Percentiles rank a stretch among this genome's conserved stretches.
Conservation (phyloP, 2,888 invertebrate species). For the Melipona bicolor region DNA sequence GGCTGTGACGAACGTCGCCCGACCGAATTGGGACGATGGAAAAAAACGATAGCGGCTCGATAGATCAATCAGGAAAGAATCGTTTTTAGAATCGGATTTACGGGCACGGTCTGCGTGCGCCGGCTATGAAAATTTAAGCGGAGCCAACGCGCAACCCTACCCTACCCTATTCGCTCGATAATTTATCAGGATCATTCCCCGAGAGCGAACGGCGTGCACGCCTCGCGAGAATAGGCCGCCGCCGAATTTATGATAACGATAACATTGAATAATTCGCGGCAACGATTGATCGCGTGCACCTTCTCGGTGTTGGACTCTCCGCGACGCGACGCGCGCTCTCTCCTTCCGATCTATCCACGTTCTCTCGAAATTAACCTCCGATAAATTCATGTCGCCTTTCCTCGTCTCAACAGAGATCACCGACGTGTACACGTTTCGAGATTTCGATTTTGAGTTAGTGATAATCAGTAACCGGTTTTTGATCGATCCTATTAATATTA, state of each 20-base stretch:
- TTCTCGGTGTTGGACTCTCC: not conserved
- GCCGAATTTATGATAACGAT: conserved; percentile 72
- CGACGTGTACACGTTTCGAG: too few relatives aligned
- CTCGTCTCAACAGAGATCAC: too few relatives aligned
- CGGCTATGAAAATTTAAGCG: conserved; percentile 66
- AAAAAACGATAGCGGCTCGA: conserved; percentile 44
- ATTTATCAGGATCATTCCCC: conserved; percentile 74
- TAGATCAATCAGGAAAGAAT: conserved; percentile 51
- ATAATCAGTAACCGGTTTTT: too few relatives aligned
- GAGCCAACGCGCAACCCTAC: conserved; percentile 46
- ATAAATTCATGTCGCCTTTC: conserved; percentile 41
- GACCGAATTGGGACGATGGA: conserved; percentile 46
- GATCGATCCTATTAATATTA: too few relatives aligned
- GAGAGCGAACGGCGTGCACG: conserved; percentile 54
- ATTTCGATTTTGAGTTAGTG: too few relatives aligned
- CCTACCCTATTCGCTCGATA: conserved; percentile 43
- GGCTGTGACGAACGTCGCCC: conserved; percentile 50
- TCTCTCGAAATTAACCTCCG: conserved; percentile 49
- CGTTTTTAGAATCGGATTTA: conserved; percentile 59
- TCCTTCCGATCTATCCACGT: conserved; percentile 5
- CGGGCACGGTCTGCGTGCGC: conserved; percentile 9
- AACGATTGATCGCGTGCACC: conserved; percentile 65
- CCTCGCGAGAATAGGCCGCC: conserved; percentile 61
- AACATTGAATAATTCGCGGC: conserved; percentile 72
- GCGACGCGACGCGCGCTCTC: conserved; percentile 36